Conservation (phyloP, 2,113 vertebrate genomes). For the Acinonyx jubatus region DNA sequence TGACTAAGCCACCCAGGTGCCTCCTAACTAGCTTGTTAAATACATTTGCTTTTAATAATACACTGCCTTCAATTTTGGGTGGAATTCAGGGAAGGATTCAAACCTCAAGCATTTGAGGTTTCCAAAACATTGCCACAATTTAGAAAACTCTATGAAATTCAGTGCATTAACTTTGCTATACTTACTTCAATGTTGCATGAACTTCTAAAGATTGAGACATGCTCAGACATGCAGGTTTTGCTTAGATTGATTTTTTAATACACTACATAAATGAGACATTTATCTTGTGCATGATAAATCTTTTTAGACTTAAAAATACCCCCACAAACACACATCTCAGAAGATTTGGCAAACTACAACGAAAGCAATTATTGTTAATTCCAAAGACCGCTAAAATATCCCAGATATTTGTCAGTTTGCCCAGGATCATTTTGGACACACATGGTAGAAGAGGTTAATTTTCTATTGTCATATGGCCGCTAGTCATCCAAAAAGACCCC, state of each 20-base stretch:
- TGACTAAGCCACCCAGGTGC: too few species aligned
- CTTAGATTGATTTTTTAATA: neutral
- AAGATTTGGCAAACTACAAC: constrained; percentile 52
- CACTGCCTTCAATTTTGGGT: neutral
- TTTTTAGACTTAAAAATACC: constrained; percentile 48
- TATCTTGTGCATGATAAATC: constrained; percentile 19
- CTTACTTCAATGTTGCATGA: neutral
- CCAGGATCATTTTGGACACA: constrained; percentile 33
- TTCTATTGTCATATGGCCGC: constrained; percentile 44
- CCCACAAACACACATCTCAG: neutral
- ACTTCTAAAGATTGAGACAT: neutral
- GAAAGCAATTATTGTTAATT: constrained; percentile 58
- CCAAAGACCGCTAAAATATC: constrained; percentile 53
- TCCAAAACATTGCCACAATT: neutral
- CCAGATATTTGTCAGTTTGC: constrained; percentile 64
- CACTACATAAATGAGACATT: neutral
- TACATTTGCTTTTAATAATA: constrained; percentile 9
- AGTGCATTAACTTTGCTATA: neutral
- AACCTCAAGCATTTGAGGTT: neutral
- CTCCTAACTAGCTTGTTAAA: neutral
- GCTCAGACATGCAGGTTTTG: neutral
- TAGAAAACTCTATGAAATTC: neutral
- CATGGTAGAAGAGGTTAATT: constrained; percentile 9
- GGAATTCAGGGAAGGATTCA: neutral
- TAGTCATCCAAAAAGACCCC: neutral